Percentiles rank a stretch among this genome's conserved stretches.
Evolutionary conservation across 1,140 invertebrate genomes (phyloP).

Genomic region (Acromyrmex echinatior): DNA sequence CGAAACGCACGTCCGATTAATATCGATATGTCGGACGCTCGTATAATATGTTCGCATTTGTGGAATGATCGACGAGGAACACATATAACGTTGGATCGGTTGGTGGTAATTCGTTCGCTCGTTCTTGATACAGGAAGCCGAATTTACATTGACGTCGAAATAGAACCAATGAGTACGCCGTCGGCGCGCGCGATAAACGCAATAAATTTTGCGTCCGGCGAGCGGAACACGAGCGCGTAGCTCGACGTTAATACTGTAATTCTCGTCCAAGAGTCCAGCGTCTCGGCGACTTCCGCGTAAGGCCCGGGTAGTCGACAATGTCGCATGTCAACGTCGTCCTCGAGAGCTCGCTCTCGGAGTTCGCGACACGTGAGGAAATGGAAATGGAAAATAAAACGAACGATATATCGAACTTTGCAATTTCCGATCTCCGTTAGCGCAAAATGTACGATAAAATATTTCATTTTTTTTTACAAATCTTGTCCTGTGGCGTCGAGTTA

Average conservation of each 20-base stretch:
- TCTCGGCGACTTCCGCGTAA: constrained; percentile 38
- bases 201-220: constrained; percentile 75
- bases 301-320: neutral
- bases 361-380: constrained; percentile 38
- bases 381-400: constrained; percentile 49
- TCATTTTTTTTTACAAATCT: neutral
- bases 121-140: constrained; percentile 18
- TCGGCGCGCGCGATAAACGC: constrained; percentile 52
- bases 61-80: constrained; percentile 47
- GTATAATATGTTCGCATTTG: constrained; percentile 53
- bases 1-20: constrained; percentile 49
- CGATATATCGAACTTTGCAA: constrained; percentile 33
- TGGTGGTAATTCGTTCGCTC: neutral
- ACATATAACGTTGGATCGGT: neutral
- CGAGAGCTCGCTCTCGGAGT: constrained; percentile 1
- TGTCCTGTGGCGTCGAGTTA: neutral
- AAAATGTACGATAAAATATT: neutral
- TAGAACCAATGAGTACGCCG: constrained; percentile 51
- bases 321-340: neutral
- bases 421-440: constrained; percentile 14
- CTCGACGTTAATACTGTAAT: constrained; percentile 20
- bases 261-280: constrained; percentile 33
- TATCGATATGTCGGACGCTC: constrained; percentile 30
- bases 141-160: constrained; percentile 68
- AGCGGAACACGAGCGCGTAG: neutral